Conservation (phyloP, 92 coral and sea anemone species). For the Isaurus tuberculatus region DNA sequence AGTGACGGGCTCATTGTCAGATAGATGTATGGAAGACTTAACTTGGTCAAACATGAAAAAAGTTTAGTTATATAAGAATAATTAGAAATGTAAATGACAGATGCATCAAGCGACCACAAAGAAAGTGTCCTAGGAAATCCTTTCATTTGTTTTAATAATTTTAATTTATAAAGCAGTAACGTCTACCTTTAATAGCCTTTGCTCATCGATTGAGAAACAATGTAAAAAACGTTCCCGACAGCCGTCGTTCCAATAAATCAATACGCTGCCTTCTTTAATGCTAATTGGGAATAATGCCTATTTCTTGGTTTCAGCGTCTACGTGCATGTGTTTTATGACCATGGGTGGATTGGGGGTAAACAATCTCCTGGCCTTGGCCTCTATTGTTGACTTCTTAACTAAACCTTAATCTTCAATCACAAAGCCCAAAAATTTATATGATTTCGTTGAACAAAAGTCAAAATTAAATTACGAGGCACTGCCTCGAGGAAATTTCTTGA, state of each 20-base stretch:
- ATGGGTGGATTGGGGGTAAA: too few species aligned
- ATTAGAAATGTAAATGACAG: background rate
- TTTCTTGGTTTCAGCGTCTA: background rate
- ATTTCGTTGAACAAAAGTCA: background rate
- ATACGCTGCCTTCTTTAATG: background rate
- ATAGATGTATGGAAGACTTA: background rate
- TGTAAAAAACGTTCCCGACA: background rate
- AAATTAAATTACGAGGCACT: background rate
- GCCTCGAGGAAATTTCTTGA: background rate
- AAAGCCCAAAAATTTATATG: conserved; percentile 5
- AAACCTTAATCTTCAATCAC: background rate
- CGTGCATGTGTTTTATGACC: too few species aligned
- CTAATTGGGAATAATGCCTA: background rate
- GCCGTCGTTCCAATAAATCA: conserved; percentile 1
- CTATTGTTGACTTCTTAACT: background rate
- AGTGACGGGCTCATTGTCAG: background rate
- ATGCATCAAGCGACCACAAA: background rate
- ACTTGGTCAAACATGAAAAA: background rate
- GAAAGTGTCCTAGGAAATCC: background rate
- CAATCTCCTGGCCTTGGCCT: too few species aligned
- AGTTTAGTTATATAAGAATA: background rate
- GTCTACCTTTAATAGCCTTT: conserved; percentile 15
- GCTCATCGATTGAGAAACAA: conserved; percentile 3
- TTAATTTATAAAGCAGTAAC: background rate
- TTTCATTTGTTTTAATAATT: conserved; percentile 7